Percentiles rank a stretch among this genome's conserved stretches.
Conservation (phyloP, 2,113 vertebrate genomes). For the Aspidoscelis tigris region DNA sequence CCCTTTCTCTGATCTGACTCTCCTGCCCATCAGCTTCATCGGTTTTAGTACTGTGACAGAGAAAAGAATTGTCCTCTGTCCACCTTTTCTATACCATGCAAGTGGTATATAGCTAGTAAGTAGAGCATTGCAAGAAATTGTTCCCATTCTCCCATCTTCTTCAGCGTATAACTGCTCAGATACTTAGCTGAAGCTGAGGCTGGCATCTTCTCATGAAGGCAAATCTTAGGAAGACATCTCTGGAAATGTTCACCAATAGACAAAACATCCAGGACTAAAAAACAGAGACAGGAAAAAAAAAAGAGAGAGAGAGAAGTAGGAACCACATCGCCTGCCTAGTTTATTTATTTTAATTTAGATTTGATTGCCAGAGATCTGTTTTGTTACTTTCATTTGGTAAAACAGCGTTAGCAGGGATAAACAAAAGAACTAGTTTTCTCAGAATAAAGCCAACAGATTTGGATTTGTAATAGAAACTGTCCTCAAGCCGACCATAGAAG, state of each 20-base stretch:
- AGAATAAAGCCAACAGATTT: constrained; percentile 4
- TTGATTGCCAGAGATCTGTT: not conserved
- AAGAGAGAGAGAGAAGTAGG: not conserved
- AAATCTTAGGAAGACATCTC: not conserved
- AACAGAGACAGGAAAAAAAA: not conserved
- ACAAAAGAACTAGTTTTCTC: not conserved
- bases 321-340: not conserved
- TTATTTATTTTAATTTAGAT: not conserved
- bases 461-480: not conserved
- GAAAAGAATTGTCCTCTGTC: too few species aligned
- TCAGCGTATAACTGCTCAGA: not conserved
- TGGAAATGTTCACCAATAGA: not conserved
- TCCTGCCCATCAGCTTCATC: too few species aligned
- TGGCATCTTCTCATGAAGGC: too few species aligned
- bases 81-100: too few species aligned
- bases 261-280: not conserved
- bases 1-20: too few species aligned
- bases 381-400: not conserved
- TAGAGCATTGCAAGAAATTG: not conserved
- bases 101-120: too few species aligned
- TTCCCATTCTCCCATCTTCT: not conserved
- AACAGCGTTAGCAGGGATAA: not conserved
- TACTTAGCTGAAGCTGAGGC: not conserved
- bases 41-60: too few species aligned
- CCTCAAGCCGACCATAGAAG: not conserved